Percentiles rank a stretch among this genome's conserved stretches.
phyloP scores from a whole-genome alignment of 2,113 vertebrate genomes.

The Sapajus apella region DNA sequence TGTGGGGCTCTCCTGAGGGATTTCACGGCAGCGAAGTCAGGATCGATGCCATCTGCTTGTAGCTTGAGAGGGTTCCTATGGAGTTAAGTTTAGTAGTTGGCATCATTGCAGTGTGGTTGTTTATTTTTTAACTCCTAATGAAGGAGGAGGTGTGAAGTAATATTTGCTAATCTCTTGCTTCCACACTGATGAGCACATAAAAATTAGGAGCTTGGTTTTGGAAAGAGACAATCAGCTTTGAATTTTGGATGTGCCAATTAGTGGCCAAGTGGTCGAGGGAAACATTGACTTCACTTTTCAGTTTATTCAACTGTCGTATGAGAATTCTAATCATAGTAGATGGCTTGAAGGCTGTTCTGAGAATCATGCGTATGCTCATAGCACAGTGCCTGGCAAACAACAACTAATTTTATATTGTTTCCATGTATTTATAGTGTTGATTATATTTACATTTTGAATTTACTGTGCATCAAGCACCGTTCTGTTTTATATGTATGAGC shows the following conservation, averaged over 20 bases:
- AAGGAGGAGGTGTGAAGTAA: neutral
- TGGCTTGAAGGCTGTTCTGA: neutral
- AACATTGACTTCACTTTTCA: neutral
- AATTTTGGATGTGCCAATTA: neutral
- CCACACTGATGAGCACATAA: neutral
- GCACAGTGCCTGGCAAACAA: neutral
- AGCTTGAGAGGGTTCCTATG: no score
- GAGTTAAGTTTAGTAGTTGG: neutral
- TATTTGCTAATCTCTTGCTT: neutral
- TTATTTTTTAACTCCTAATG: neutral
- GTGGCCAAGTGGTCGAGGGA: neutral
- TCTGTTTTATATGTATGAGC: neutral
- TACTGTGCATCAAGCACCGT: neutral
- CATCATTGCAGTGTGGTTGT: no score
- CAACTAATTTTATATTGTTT: neutral
- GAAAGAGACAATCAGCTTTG: neutral
- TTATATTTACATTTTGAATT: neutral
- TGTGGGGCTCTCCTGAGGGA: neutral
- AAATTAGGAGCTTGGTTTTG: neutral
- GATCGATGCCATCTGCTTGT: neutral
- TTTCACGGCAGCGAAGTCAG: neutral
- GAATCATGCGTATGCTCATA: accelerated
- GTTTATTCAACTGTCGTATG: neutral
- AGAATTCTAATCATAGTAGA: neutral
- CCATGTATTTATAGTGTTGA: neutral